Evolutionary conservation across 2,888 invertebrate genomes (phyloP), one percentile per base, ranked within the genome.

Genomic region (Fragum fragum): DNA sequence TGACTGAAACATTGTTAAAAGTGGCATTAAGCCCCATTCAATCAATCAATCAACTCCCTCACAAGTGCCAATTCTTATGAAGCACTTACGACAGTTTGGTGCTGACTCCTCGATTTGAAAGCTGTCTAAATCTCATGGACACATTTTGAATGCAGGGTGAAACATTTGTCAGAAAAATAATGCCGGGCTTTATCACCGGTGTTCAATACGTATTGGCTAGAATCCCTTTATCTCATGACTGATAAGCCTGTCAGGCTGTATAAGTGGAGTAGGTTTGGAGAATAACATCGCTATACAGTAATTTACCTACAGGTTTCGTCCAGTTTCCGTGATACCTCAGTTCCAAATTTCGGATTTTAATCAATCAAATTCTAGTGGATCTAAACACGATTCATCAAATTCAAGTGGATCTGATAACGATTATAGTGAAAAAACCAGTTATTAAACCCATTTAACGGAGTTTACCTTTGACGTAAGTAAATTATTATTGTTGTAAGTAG

Each of bases 201-300:
- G 18, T 42, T 66, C 42, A 42, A 66, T 66, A 39, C 42, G 66
- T 66, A 66, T 66, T 66, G 66, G 42, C 66, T 42, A n/a, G 9
- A 6, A 66, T 26, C 66, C 47, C 39, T 42, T 11, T 9, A 32
- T 11, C 36, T 26, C 21, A 42, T 32, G 21, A 42, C 66, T 42
- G 66, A 66, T 66, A 66, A 66, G 66, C 66, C 66, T 26, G 14
- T 36, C 23, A 23, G 21, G 57, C 21, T 57, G 23, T 23, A 47
- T 14, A 47, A 5, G 47, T 47, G 47, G 14, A 47, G n/a, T 47
- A 47, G 5, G 14, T 36, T 36, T 36, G 32, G 32, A 36, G 32
- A 36, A 36, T 9, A 36, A 36, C 32, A 36, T 9, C 32, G 32
- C 9, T 36, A 36, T 36, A 36, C 32, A 36, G 32, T 36, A 36